A percentile compares a stretch with the other conserved stretches of the same genome.
phyloP scores from a whole-genome alignment of 2,888 invertebrate species.

The Machimus rusticus region DNA sequence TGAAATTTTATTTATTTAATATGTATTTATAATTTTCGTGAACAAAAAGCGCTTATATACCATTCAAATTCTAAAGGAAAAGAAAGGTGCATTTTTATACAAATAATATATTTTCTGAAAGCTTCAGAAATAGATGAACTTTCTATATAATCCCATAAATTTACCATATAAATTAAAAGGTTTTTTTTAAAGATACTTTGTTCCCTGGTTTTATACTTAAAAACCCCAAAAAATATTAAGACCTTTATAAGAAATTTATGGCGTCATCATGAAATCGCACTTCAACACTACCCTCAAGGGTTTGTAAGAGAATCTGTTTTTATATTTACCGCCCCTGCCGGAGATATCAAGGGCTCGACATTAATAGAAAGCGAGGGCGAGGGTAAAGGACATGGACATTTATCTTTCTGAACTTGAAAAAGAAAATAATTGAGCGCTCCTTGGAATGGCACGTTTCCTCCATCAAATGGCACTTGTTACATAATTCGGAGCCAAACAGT shows the following conservation, averaged over 20 bases:
- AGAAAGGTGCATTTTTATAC: too few relatives aligned
- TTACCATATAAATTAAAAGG: too few relatives aligned
- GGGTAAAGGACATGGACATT: background rate
- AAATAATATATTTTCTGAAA: too few relatives aligned
- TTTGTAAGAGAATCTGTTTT: background rate
- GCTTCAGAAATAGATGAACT: too few relatives aligned
- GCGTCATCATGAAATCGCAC: background rate
- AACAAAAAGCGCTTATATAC: too few relatives aligned
- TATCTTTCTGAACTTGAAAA: background rate
- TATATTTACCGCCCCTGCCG: background rate
- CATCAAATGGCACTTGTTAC: background rate
- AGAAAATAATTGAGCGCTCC: background rate
- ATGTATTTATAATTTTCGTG: too few relatives aligned
- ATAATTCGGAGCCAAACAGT: background rate
- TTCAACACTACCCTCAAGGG: background rate
- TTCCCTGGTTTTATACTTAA: too few relatives aligned
- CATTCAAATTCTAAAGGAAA: too few relatives aligned
- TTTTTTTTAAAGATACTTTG: too few relatives aligned
- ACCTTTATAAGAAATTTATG: background rate
- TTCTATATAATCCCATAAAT: too few relatives aligned
- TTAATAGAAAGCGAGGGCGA: background rate
- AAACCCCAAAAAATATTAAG: background rate
- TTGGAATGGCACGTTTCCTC: background rate
- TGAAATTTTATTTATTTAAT: too few relatives aligned
- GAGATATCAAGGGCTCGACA: background rate